Conservation (phyloP, 2,888 invertebrate species). For the Linnaemya tessellans region DNA sequence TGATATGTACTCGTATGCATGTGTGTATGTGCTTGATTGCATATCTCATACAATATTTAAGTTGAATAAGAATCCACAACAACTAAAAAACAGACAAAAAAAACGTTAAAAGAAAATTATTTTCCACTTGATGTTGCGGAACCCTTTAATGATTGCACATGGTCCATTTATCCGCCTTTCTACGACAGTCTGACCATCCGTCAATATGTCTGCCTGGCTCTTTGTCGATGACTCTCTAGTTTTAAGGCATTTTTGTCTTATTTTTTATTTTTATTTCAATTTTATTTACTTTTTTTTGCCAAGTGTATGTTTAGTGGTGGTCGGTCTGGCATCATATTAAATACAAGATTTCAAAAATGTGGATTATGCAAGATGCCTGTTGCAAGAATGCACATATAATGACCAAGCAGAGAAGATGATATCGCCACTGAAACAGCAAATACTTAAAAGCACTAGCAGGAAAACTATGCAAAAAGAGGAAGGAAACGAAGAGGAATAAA, state of each 20-base stretch:
- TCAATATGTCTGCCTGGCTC: background rate
- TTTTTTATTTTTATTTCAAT: background rate
- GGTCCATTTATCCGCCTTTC: background rate
- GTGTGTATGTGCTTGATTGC: conserved; percentile 7
- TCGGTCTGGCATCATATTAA: conserved; percentile 21
- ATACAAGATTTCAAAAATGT: conserved; percentile 25
- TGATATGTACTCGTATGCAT: background rate
- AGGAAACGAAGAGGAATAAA: conserved; percentile 6
- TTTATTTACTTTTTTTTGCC: no score
- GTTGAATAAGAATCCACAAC: background rate
- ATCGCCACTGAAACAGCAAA: background rate
- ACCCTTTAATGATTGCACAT: conserved; percentile 38
- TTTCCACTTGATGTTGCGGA: conserved; percentile 57
- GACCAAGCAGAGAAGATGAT: conserved; percentile 31
- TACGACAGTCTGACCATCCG: background rate
- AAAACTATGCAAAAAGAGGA: conserved; percentile 23
- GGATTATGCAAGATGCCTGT: conserved; percentile 51
- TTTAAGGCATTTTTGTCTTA: no score
- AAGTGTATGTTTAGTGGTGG: conserved; percentile 18
- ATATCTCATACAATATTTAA: conserved; percentile 20
- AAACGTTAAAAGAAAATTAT: conserved; percentile 14
- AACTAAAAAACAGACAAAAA: background rate
- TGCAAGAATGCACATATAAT: conserved; percentile 43
- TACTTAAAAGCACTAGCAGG: background rate
- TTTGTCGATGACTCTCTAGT: background rate